These are phyloP conservation scores for Ptilodon capucinus DNA, from an alignment of 2,888 invertebrate species.

Conservation along the genomic window DNA sequence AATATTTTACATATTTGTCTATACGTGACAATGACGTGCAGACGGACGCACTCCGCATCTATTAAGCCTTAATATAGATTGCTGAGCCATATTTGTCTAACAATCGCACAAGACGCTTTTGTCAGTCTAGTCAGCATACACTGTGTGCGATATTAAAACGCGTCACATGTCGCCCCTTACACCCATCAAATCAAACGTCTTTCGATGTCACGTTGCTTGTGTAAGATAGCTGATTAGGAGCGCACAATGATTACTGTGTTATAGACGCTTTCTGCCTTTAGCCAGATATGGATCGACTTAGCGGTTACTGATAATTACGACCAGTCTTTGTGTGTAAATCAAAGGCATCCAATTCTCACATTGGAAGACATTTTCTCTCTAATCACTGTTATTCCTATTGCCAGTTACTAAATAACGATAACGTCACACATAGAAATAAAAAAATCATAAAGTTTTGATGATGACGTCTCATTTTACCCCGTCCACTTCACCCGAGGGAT, in stretches of 20 bases:
- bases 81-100: conserved; percentile 31
- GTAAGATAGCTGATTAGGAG: background rate
- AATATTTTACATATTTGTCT: conserved; percentile 27
- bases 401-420: background rate
- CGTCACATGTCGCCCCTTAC: conserved; percentile 1
- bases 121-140: conserved; percentile 24
- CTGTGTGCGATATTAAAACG: conserved; percentile 15
- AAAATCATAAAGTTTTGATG: conserved; percentile 3
- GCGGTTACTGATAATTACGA: background rate
- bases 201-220: background rate
- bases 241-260: background rate
- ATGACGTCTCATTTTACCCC: conserved; percentile 9
- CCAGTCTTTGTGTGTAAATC: background rate
- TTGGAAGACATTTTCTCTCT: too few relatives aligned
- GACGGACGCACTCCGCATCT: conserved; percentile 24
- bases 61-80: conserved; percentile 21
- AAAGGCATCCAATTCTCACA: too few relatives aligned
- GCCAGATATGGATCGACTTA: background rate
- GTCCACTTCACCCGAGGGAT: conserved; percentile 2
- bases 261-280: background rate
- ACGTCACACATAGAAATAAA: conserved; percentile 3
- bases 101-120: conserved; percentile 35
- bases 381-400: background rate
- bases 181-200: background rate
- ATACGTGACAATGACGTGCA: conserved; percentile 35